These are phyloP conservation scores for Monodelphis domestica DNA, from an alignment of 2,797 vertebrate species.

Conservation along the genomic window DNA sequence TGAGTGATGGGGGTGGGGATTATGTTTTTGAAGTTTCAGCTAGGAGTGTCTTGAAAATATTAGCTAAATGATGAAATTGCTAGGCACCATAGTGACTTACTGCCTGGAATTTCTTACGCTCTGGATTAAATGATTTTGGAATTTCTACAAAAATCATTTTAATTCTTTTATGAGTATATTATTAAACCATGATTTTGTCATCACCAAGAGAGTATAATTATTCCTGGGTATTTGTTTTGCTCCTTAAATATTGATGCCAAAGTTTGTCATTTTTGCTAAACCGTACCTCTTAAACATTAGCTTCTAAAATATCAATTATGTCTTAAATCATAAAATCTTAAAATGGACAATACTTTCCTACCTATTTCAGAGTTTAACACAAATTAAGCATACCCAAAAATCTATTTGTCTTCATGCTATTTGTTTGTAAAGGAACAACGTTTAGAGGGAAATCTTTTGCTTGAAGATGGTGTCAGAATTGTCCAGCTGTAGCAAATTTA, in stretches of 20 bases:
- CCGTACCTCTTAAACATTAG: neutral
- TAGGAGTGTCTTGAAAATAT: neutral
- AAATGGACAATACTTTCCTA: neutral
- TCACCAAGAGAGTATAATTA: slow-evolving; percentile 51
- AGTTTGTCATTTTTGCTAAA: neutral
- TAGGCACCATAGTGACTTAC: neutral
- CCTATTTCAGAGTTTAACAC: neutral
- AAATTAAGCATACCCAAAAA: neutral
- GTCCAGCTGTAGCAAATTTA: neutral
- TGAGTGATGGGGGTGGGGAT: neutral
- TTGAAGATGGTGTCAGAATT: neutral
- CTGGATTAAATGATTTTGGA: slow-evolving; percentile 32
- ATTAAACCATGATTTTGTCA: slow-evolving; percentile 44
- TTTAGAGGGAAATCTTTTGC: neutral
- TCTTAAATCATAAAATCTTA: slow-evolving; percentile 5
- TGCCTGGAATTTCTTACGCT: slow-evolving; percentile 26
- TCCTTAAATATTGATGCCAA: slow-evolving; percentile 1
- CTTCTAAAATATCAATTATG: neutral
- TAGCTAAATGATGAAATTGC: neutral
- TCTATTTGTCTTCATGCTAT: neutral
- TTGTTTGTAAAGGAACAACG: neutral
- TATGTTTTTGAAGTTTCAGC: neutral
- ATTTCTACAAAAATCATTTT: slow-evolving; percentile 54
- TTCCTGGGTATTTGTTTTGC: slow-evolving; percentile 45
- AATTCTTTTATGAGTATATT: too few species aligned